Conservation (phyloP, 2,113 vertebrate genomes). For the Macquaria ambigua region DNA sequence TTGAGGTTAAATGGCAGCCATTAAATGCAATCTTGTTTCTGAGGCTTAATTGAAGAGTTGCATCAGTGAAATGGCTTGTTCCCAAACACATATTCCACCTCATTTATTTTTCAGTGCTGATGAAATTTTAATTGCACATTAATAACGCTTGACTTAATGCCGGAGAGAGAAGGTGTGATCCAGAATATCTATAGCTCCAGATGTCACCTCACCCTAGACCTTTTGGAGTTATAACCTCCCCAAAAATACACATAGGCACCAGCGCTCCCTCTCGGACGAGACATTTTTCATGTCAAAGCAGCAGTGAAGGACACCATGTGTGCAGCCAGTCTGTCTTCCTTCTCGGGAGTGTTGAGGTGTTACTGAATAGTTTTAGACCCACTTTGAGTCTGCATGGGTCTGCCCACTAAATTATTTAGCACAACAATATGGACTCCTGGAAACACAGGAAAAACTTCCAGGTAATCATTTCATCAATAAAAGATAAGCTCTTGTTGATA, state of each 20-base stretch:
- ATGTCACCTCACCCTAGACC: constrained; percentile 57
- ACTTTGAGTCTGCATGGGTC: constrained; percentile 38
- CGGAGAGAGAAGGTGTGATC: constrained; percentile 68
- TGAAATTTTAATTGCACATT: constrained; percentile 83
- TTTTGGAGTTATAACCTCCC: constrained; percentile 62
- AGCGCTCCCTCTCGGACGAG: not conserved
- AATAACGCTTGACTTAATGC: constrained; percentile 75
- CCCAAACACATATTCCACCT: constrained; percentile 70
- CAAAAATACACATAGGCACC: constrained; percentile 54
- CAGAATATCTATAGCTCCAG: constrained; percentile 65
- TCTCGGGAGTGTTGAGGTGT: constrained; percentile 30
- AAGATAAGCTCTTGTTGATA: constrained; percentile 33
- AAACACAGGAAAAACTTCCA: constrained; percentile 32
- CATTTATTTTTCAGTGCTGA: constrained; percentile 81
- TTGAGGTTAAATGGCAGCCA: constrained; percentile 55
- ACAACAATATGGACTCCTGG: constrained; percentile 40
- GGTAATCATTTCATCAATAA: constrained; percentile 60
- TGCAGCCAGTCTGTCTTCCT: constrained; percentile 9
- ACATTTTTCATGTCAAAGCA: constrained; percentile 50
- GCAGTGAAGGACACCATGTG: constrained; percentile 36
- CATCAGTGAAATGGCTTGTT: constrained; percentile 64
- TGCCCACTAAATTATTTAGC: constrained; percentile 50
- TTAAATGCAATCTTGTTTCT: constrained; percentile 56
- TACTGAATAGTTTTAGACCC: constrained; percentile 45
- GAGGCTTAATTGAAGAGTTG: constrained; percentile 67